Evolutionary conservation across 2,113 vertebrate species (phyloP).

Genomic region (Isichthys henryi): DNA sequence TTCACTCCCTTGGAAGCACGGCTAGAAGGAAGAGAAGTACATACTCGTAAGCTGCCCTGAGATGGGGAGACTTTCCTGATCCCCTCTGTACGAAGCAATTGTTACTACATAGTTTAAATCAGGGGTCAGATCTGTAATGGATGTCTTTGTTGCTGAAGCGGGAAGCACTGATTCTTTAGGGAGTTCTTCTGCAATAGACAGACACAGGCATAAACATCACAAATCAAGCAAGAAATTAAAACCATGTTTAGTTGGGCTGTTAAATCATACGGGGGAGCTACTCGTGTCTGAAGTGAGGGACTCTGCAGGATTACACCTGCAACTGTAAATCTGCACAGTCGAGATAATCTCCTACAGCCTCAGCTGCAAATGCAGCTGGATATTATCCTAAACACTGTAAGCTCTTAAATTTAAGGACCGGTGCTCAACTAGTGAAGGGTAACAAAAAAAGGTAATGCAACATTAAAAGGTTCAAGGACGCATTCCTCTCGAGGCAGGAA

Average conservation of each 20-base stretch:
- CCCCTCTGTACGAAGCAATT: constrained; percentile 67
- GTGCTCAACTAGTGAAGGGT: not conserved
- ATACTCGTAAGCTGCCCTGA: constrained; percentile 89
- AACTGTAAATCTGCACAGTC: not conserved
- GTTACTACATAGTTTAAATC: constrained; percentile 79
- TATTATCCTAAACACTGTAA: not conserved
- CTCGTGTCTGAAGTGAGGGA: not conserved
- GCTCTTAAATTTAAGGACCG: not conserved
- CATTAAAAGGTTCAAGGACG: not conserved
- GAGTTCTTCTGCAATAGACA: constrained; percentile 66
- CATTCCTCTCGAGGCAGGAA: not conserved
- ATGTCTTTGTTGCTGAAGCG: constrained; percentile 68
- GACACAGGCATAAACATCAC: constrained; percentile 23
- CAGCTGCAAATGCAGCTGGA: not conserved
- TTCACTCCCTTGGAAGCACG: not conserved
- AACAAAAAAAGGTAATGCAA: not conserved
- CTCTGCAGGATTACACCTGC: too few species aligned
- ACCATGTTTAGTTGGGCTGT: not conserved
- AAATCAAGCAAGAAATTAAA: not conserved
- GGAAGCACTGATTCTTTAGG: constrained; percentile 77
- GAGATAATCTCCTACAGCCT: not conserved
- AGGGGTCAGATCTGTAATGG: constrained; percentile 74
- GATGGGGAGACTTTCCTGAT: constrained; percentile 79
- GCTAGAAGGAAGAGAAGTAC: constrained; percentile 35
- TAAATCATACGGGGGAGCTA: not conserved